phyloP scores from a whole-genome alignment of 2,888 invertebrate species.

The Spisula solida region DNA sequence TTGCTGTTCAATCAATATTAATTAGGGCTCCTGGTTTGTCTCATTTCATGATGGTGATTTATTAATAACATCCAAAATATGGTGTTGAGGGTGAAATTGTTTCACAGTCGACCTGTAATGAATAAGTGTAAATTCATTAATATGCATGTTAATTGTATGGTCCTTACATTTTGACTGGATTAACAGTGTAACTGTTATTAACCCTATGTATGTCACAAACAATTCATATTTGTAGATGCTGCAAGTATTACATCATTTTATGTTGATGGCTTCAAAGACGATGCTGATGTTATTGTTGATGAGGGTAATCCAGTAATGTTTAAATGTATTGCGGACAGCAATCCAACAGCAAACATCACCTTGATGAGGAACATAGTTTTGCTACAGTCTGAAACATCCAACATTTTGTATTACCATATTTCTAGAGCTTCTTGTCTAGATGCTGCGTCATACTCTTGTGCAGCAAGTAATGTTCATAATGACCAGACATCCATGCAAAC shows the following conservation, averaged over 20 bases:
- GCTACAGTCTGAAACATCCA: neutral
- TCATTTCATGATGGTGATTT: too few relatives aligned
- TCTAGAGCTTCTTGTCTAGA: neutral
- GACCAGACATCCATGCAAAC: neutral
- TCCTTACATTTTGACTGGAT: neutral
- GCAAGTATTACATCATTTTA: constrained; percentile 27
- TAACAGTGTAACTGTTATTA: too few relatives aligned
- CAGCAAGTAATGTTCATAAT: neutral
- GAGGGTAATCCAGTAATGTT: constrained; percentile 11
- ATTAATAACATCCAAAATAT: too few relatives aligned
- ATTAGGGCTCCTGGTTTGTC: too few relatives aligned
- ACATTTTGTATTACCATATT: neutral
- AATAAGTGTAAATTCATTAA: too few relatives aligned
- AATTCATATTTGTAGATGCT: neutral
- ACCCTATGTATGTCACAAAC: neutral
- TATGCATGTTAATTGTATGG: neutral
- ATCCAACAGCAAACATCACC: neutral
- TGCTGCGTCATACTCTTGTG: constrained; percentile 16
- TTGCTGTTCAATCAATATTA: too few relatives aligned
- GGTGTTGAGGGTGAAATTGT: too few relatives aligned
- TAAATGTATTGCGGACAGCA: constrained; percentile 13
- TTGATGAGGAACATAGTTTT: neutral
- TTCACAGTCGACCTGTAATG: too few relatives aligned
- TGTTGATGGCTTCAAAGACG: neutral
- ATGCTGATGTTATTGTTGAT: neutral